Conservation (phyloP, 2,888 invertebrate species). For the Agonopterix subpropinquella region DNA sequence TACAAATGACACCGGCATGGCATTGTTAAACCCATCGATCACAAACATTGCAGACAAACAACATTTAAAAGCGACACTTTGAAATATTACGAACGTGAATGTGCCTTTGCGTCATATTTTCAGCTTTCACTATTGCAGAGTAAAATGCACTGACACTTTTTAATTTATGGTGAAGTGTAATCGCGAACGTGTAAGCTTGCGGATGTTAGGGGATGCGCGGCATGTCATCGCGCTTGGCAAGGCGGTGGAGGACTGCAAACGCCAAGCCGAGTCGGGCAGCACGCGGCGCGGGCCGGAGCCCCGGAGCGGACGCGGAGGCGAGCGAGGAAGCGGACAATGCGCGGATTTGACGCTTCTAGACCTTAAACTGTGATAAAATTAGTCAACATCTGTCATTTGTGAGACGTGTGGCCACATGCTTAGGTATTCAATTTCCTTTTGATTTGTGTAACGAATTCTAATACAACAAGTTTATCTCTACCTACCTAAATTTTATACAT, state of each 20-base stretch:
- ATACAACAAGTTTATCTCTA: no score
- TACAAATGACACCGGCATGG: constrained; percentile 28
- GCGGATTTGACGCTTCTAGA: constrained; percentile 18
- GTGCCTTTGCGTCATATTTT: constrained; percentile 40
- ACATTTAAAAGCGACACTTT: constrained; percentile 51
- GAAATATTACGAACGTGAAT: constrained; percentile 58
- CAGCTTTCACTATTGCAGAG: constrained; percentile 4
- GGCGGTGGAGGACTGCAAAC: constrained; percentile 49
- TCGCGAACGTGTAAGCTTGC: constrained; percentile 15
- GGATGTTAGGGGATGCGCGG: constrained; percentile 30
- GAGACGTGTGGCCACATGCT: no score
- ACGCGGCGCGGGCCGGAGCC: constrained; percentile 4
- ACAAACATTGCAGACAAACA: constrained; percentile 40
- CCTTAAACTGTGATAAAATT: background rate
- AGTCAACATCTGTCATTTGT: no score
- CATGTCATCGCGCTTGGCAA: constrained; percentile 55
- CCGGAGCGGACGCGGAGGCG: constrained; percentile 9
- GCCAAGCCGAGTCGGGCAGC: constrained; percentile 4
- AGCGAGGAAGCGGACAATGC: constrained; percentile 27
- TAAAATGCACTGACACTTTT: background rate
- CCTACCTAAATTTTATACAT: no score
- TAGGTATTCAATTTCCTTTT: no score
- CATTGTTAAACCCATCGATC: constrained; percentile 34
- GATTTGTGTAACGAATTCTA: no score
- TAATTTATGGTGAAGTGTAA: background rate